phyloP scores from a whole-genome alignment of 2,888 invertebrate genomes.

The Yponomeuta evonymella region DNA sequence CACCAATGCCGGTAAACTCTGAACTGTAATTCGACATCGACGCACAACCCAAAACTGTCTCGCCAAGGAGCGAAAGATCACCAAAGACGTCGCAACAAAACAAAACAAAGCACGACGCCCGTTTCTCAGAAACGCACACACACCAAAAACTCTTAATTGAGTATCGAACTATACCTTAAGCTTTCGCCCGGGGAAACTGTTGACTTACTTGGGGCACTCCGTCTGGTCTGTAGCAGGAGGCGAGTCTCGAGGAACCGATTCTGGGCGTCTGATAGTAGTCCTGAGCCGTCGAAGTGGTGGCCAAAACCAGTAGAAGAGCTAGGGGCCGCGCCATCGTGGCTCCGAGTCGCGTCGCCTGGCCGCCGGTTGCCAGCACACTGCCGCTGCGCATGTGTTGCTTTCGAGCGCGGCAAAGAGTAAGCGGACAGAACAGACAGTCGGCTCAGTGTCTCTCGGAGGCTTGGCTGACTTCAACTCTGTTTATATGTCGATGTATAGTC shows the following conservation, averaged over 20 bases:
- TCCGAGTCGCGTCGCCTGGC: slow-evolving; percentile 40
- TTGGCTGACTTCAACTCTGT: no score
- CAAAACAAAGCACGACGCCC: slow-evolving; percentile 16
- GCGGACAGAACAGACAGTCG: background rate
- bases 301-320: slow-evolving; percentile 44
- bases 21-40: background rate
- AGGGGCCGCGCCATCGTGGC: slow-evolving; percentile 44
- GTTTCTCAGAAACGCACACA: background rate
- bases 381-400: slow-evolving; percentile 41
- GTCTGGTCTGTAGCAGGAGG: slow-evolving; percentile 60
- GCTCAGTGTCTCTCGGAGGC: background rate
- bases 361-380: slow-evolving; percentile 61
- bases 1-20: background rate
- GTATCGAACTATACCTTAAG: background rate
- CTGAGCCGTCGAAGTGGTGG: slow-evolving; percentile 44
- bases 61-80: background rate
- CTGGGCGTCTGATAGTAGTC: slow-evolving; percentile 54
- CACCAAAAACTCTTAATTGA: slow-evolving; percentile 21
- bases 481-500: no score
- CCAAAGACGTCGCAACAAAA: background rate
- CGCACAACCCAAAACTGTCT: background rate
- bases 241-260: slow-evolving; percentile 54
- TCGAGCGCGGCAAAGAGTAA: slow-evolving; percentile 43
- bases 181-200: background rate
- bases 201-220: slow-evolving; percentile 58